Percentiles rank a stretch among this genome's conserved stretches.
These are phyloP conservation scores for Hetaerina titia DNA, from an alignment of 2,888 invertebrate species.

Conservation along the genomic window DNA sequence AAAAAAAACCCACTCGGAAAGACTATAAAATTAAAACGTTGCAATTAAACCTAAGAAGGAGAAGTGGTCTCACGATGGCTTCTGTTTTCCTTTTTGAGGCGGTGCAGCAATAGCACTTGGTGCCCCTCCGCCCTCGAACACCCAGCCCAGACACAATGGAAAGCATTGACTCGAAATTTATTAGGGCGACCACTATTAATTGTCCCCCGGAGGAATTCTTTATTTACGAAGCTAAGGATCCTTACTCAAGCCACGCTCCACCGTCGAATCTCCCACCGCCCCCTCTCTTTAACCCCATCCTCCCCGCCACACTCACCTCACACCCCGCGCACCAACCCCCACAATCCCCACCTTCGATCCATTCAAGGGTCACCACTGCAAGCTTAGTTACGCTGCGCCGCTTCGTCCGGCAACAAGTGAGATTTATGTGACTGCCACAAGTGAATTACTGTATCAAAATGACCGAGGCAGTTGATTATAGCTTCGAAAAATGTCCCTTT, in stretches of 20 bases:
- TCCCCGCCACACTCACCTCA: neutral
- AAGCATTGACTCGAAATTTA: conserved; percentile 6
- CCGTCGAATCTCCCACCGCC: neutral
- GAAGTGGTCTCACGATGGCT: neutral
- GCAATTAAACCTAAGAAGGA: neutral
- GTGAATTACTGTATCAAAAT: conserved; percentile 38
- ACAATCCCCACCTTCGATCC: neutral
- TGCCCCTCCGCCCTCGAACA: neutral
- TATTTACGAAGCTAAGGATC: neutral
- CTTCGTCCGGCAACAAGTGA: neutral
- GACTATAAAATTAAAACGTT: neutral
- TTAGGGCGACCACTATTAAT: neutral
- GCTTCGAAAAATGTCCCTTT: neutral
- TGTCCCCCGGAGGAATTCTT: neutral
- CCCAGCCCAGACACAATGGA: conserved; percentile 3
- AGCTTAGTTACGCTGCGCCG: neutral
- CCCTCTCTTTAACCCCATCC: conserved; percentile 3
- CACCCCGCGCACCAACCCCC: neutral
- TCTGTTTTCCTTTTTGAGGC: neutral
- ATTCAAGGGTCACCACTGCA: neutral
- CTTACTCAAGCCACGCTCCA: neutral
- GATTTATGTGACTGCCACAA: conserved; percentile 46
- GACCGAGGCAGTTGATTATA: neutral
- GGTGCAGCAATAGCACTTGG: neutral
- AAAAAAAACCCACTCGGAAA: neutral